phyloP scores from a whole-genome alignment of 2,888 invertebrate genomes.

The Leptura quadrifasciata region DNA sequence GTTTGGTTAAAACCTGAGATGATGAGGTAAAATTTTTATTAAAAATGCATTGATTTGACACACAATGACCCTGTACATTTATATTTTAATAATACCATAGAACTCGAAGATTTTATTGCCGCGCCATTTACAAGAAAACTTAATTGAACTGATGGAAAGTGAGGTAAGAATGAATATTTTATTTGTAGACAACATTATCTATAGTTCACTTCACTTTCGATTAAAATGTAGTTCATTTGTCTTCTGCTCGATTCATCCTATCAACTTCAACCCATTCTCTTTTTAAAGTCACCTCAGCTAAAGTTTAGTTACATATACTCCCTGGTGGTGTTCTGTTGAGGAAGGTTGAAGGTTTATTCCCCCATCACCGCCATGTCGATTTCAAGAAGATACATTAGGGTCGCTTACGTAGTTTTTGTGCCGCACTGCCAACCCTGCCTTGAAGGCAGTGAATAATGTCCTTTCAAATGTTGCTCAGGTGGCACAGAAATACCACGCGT shows the following conservation, averaged over 20 bases:
- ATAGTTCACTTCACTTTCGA: neutral
- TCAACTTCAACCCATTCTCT: neutral
- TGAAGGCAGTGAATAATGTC: slow-evolving; percentile 29
- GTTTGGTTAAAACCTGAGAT: no score
- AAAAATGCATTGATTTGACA: no score
- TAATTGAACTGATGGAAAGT: no score
- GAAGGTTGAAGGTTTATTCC: slow-evolving; percentile 34
- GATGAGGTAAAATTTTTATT: no score
- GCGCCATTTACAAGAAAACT: no score
- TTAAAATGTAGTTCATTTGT: neutral
- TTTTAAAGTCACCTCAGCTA: slow-evolving; percentile 7
- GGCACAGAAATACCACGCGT: slow-evolving; percentile 3
- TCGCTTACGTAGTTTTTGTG: slow-evolving; percentile 34
- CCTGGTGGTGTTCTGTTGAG: slow-evolving; percentile 19
- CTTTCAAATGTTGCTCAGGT: slow-evolving; percentile 34
- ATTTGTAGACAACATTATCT: no score
- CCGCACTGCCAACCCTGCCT: slow-evolving; percentile 18
- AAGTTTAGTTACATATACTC: slow-evolving; percentile 19
- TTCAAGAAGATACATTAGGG: slow-evolving; percentile 37
- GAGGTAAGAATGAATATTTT: no score
- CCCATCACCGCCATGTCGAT: slow-evolving; percentile 35
- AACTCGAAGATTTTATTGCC: no score
- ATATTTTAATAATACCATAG: no score
- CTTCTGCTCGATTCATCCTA: neutral
- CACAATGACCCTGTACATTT: no score